Evolutionary conservation across 2,888 invertebrate species (phyloP).

Genomic region (Hyposoter didymator): DNA sequence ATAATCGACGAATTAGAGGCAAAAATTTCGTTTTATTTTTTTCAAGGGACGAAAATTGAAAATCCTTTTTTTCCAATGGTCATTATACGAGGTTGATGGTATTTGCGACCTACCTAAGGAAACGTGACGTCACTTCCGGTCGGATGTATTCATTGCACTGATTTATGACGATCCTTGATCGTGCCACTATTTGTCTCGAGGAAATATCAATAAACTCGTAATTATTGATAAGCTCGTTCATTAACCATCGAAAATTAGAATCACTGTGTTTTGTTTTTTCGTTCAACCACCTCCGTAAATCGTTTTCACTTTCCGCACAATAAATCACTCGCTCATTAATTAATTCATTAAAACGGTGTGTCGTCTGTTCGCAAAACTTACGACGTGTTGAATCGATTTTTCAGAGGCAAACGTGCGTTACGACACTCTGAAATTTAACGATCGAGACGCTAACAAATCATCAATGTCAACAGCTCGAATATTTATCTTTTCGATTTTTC

Average conservation of each 20-base stretch:
- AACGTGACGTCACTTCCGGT: conserved; percentile 35
- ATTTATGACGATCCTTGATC: conserved; percentile 25
- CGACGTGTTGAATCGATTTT: conserved; percentile 6
- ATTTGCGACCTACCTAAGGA: conserved; percentile 28
- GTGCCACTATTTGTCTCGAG: conserved; percentile 45
- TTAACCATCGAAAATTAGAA: not conserved
- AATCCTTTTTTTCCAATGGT: not conserved
- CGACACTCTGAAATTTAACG: conserved; percentile 1
- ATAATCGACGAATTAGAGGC: not conserved
- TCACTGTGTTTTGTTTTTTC: not conserved
- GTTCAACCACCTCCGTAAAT: not conserved
- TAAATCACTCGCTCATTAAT: conserved; percentile 19
- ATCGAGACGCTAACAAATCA: conserved; percentile 16
- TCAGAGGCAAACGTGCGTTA: not conserved
- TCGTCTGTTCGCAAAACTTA: not conserved
- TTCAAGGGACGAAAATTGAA: not conserved
- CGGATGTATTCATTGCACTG: not conserved
- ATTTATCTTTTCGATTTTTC: not conserved
- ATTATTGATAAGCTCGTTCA: not conserved
- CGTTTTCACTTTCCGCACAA: not conserved
- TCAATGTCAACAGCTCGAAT: too few relatives aligned
- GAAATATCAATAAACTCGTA: conserved; percentile 19
- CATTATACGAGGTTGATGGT: not conserved
- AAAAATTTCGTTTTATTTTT: not conserved
- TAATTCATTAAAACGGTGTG: not conserved